Conservation (phyloP, 2,113 vertebrate species). For the Halcyon malimbica region DNA sequence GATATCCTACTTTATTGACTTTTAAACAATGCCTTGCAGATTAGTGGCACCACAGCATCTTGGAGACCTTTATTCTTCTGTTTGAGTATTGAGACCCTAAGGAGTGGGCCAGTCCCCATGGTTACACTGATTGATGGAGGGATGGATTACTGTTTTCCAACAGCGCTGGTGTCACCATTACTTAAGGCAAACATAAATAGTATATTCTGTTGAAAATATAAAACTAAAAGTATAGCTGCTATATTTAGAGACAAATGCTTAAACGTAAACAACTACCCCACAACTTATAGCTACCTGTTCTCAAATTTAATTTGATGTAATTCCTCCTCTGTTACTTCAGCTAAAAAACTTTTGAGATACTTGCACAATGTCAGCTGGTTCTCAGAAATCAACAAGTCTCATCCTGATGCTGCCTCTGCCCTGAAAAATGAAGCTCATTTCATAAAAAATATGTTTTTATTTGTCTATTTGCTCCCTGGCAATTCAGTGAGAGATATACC, state of each 20-base stretch:
- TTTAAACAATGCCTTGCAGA: not conserved
- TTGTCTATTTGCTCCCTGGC: not conserved
- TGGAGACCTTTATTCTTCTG: not conserved
- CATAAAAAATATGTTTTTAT: not conserved
- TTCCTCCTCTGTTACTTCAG: not conserved
- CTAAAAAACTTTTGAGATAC: not conserved
- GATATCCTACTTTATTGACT: not conserved
- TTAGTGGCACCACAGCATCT: not conserved
- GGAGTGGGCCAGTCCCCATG: not conserved
- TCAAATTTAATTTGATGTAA: not conserved
- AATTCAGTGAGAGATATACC: not conserved
- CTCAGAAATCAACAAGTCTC: not conserved
- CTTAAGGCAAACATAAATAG: not conserved
- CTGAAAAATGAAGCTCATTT: accelerated
- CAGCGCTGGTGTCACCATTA: not conserved
- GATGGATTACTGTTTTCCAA: not conserved
- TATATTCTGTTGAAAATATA: not conserved
- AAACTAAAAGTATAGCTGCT: not conserved
- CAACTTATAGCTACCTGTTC: not conserved
- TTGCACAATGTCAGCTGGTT: not conserved
- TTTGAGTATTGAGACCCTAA: not conserved
- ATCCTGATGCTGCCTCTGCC: not conserved
- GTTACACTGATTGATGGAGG: not conserved
- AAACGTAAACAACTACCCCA: not conserved
- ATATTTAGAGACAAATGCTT: not conserved